phyloP scores from a whole-genome alignment of 2,797 vertebrate species.

The Gymnodraco acuticeps region DNA sequence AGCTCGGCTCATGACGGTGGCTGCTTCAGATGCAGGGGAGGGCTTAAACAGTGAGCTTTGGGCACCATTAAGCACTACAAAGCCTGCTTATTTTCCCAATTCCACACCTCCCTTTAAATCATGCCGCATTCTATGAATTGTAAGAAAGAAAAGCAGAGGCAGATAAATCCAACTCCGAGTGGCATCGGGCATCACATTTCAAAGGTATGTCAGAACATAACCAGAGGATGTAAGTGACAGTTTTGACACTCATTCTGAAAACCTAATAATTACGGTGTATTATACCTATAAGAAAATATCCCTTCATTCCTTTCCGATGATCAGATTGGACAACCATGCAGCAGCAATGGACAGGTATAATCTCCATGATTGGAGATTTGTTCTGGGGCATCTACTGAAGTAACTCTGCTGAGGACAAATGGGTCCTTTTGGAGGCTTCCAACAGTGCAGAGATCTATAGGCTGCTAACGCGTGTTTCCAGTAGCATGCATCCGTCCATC shows the following conservation, averaged over 20 bases:
- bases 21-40: conserved; percentile 73
- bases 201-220: conserved; percentile 82
- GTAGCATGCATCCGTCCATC: conserved; percentile 63
- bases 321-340: conserved; percentile 74
- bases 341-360: conserved; percentile 64
- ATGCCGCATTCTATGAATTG: conserved; percentile 73
- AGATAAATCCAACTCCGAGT: conserved; percentile 78
- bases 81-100: conserved; percentile 78
- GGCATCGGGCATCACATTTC: conserved; percentile 76
- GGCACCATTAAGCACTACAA: conserved; percentile 80
- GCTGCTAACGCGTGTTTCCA: conserved; percentile 46
- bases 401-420: conserved; percentile 33
- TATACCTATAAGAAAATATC: conserved; percentile 55
- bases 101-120: conserved; percentile 77
- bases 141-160: conserved; percentile 69
- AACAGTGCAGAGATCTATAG: conserved; percentile 25
- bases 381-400: conserved; percentile 18
- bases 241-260: conserved; percentile 80
- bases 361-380: conserved; percentile 47
- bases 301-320: conserved; percentile 58
- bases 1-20: conserved; percentile 66
- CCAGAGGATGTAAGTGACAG: conserved; percentile 81
- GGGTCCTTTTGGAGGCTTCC: conserved; percentile 25
- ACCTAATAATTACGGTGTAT: conserved; percentile 62
- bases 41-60: conserved; percentile 76